Evolutionary conservation across 2,888 invertebrate species (phyloP).

Genomic region (Graphium colonna): DNA sequence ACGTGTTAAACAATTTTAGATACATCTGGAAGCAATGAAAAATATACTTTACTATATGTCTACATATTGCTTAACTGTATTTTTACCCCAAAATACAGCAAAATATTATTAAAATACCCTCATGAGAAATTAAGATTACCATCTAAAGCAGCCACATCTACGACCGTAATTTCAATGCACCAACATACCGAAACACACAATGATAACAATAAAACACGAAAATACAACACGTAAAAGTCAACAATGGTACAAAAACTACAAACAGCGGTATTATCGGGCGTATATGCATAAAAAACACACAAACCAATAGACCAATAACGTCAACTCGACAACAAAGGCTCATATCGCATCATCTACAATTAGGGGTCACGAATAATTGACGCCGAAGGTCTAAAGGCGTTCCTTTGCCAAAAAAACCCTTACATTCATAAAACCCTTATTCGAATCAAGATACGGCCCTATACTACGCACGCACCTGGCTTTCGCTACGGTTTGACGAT

Average conservation of each 20-base stretch:
- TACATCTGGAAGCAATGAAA: no score
- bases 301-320: constrained; percentile 69
- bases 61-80: no score
- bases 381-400: constrained; percentile 69
- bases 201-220: constrained; percentile 17
- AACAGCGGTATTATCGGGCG: constrained; percentile 47
- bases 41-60: no score
- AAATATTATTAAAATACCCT: not conserved
- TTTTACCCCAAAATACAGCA: no score
- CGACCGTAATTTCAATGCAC: constrained; percentile 25
- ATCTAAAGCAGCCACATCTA: constrained; percentile 9
- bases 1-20: no score
- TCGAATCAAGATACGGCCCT: constrained; percentile 74
- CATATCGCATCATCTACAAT: constrained; percentile 77
- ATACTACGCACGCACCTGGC: constrained; percentile 62
- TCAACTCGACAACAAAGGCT: constrained; percentile 63
- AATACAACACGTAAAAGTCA: constrained; percentile 40
- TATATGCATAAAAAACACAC: constrained; percentile 49
- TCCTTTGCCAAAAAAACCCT: constrained; percentile 54
- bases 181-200: constrained; percentile 40
- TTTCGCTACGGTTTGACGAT: constrained; percentile 57
- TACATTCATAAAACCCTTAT: constrained; percentile 69
- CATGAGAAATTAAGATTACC: not conserved
- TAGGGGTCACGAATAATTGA: constrained; percentile 76
- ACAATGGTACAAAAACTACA: constrained; percentile 51